phyloP scores from a whole-genome alignment of 2,113 vertebrate genomes.

The Spermophilus dauricus region DNA sequence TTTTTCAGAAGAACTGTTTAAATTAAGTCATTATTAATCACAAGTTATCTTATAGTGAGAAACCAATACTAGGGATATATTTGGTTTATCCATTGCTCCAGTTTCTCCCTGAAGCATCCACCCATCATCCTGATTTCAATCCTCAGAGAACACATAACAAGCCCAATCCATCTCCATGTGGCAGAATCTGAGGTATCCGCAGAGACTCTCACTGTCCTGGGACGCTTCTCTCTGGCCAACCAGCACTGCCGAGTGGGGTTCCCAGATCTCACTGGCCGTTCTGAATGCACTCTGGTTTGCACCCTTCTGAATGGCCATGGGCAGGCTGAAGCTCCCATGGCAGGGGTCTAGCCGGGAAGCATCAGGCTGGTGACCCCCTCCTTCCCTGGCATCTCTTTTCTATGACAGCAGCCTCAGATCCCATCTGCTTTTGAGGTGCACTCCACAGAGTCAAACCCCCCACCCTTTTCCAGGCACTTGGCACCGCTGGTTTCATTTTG shows the following conservation, averaged over 20 bases:
- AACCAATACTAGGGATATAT: neutral
- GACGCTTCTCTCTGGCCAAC: neutral
- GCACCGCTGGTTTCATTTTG: neutral
- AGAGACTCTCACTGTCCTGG: neutral
- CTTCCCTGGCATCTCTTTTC: neutral
- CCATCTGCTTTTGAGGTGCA: neutral
- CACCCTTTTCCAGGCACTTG: neutral
- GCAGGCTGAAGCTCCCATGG: neutral
- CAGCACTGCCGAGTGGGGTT: neutral
- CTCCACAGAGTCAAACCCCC: neutral
- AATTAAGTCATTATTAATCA: neutral
- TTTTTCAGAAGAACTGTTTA: conserved; percentile 18
- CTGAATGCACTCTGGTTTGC: neutral
- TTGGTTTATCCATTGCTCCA: neutral
- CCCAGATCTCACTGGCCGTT: neutral
- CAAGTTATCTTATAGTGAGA: conserved; percentile 8
- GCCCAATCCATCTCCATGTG: neutral
- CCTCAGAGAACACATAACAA: neutral
- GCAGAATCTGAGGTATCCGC: neutral
- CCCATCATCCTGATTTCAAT: neutral
- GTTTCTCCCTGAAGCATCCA: neutral
- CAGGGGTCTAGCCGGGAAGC: neutral
- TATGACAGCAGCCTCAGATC: neutral
- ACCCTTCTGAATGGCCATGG: neutral
- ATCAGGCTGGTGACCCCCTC: neutral